Evolutionary conservation across 2,888 invertebrate genomes (phyloP), one percentile per base, ranked within the genome.

Genomic region (Unio delphinus): DNA sequence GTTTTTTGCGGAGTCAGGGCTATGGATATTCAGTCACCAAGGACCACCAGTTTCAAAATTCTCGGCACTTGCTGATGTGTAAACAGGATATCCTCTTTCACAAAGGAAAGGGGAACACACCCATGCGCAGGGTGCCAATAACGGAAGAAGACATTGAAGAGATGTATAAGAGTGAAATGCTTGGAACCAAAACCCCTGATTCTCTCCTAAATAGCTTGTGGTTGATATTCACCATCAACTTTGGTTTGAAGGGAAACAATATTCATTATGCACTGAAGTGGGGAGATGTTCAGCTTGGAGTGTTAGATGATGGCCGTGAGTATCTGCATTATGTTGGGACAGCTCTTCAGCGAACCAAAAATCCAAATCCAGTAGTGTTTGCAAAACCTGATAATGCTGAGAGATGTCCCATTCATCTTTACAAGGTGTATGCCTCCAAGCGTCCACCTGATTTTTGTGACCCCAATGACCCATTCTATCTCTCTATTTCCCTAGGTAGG

Each of bases 151-250:
- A 72, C 30, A 69, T 77, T 20, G 45, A 73, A 15, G 56, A 62
- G 17, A 65, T 75, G 34, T 75, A 70, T 45, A 56, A 61, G 20
- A 67, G 59, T 18, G 57, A 58, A 4, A 57, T 66, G n/a, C 68
- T 76, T 6, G 74, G 76, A 58, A 34, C 26, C 23, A 11, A 45
- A 7, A 64, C 30, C 18, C 66, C 76, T 4, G 68, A 65, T 6
- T 30, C 64, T 23, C 45, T 73, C 1, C 26, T 77, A 8, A 73
- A 76, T 64, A 72, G 70, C 11, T 30, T 76, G 20, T 76, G 76
- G 76, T 58, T 72, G 17, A 72, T 72, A 66, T 69, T 73, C 64
- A 66, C 61, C 61, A 56, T 73, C 30, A 60, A 65, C 54, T 76
- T 76, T 68, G 74, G 76, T n/a, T 34, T 74, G 23, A 20, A 68